phyloP scores from a whole-genome alignment of 2,797 vertebrate genomes.

The Petrocephalus sullivani region DNA sequence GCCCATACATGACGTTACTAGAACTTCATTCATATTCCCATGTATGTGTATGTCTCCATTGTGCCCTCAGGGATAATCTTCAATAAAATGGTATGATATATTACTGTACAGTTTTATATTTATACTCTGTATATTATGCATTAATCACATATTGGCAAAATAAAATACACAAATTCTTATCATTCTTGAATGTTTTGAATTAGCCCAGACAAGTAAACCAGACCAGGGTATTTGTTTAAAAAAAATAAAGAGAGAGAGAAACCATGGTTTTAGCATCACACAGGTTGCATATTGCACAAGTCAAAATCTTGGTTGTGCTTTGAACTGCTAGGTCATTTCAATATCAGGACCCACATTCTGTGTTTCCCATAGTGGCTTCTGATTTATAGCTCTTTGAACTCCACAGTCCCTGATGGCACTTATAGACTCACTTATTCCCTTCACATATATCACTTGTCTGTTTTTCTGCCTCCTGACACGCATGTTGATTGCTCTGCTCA shows the following conservation, averaged over 20 bases:
- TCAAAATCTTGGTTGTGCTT: neutral
- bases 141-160: neutral
- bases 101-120: neutral
- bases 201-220: neutral
- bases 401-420: slow-evolving; percentile 47
- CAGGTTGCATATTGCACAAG: neutral
- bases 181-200: neutral
- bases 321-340: neutral
- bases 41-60: slow-evolving; percentile 28
- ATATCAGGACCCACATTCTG: neutral
- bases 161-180: neutral
- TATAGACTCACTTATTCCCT: neutral
- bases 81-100: neutral
- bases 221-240: neutral
- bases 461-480: slow-evolving; percentile 34
- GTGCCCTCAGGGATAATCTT: slow-evolving; percentile 52
- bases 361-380: neutral
- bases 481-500: neutral
- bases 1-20: neutral
- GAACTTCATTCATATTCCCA: neutral
- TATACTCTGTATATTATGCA: neutral
- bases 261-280: neutral
- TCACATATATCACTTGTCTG: slow-evolving; percentile 32
- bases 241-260: neutral
- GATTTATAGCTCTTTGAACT: neutral